Percentiles rank a stretch among this genome's conserved stretches.
Evolutionary conservation across 1,140 invertebrate genomes (phyloP).

Genomic region (Brachionus rubens): DNA sequence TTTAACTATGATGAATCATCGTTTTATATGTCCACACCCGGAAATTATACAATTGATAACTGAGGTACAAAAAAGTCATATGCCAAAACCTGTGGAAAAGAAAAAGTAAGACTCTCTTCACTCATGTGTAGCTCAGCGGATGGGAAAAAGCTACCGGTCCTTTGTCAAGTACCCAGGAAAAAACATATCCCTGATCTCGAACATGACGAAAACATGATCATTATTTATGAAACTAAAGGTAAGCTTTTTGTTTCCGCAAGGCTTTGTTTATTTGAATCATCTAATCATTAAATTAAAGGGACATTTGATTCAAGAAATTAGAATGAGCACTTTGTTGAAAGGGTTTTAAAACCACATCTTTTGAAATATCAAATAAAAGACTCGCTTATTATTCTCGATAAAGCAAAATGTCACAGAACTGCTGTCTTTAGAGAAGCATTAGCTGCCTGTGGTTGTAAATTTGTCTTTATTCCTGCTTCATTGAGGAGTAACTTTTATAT

Average conservation of each 20-base stretch:
- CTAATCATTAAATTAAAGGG: constrained; percentile 5
- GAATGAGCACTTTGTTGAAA: constrained; percentile 17
- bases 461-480: constrained; percentile 17
- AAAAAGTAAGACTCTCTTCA: constrained; percentile 20
- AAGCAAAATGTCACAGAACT: constrained; percentile 3
- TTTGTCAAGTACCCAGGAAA: constrained; percentile 3
- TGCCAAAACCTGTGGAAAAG: constrained; percentile 1
- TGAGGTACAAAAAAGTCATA: constrained; percentile 28
- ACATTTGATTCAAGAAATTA: constrained; percentile 36
- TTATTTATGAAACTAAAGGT: constrained; percentile 32
- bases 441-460: constrained; percentile 3
- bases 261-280: too few species aligned
- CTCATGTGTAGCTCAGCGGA: neutral
- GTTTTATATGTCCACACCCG: neutral
- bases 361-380: constrained; percentile 36
- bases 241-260: neutral
- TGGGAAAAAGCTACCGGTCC: neutral
- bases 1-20: neutral
- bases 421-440: constrained; percentile 24
- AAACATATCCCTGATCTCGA: constrained; percentile 9
- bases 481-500: constrained; percentile 13
- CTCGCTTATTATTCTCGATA: constrained; percentile 10
- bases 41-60: constrained; percentile 9
- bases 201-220: constrained; percentile 11
- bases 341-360: constrained; percentile 21